Base-by-base conservation (phyloP, 2,888 invertebrate genomes). In the Neuroscelio doddi region DNA sequence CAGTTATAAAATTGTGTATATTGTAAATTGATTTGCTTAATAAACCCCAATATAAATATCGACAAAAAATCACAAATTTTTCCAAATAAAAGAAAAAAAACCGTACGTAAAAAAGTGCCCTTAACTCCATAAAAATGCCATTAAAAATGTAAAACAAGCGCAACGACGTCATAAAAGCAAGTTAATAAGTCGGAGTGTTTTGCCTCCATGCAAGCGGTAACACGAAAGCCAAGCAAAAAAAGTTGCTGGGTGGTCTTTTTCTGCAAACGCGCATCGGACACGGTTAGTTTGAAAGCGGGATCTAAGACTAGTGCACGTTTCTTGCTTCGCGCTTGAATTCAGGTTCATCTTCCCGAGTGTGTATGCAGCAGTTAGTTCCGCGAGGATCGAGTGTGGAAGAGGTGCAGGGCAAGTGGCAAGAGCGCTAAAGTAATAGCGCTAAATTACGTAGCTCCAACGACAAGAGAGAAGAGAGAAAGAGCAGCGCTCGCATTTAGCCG, bases 381-480 rank as follows among this genome's bases (percentile, higher is more conserved):
- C 10, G n/a, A 14, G 16, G 16, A n/a, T n/a, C n/a, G n/a, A n/a
- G n/a, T 26, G 26, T 26, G 26, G n/a, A 26, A 7, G 8, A 26
- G 26, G 26, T 26, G 26, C 5, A 26, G 26, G 26, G 26, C 4
- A 26, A 30, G 34, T 9, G 8, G 41, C 29, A 24, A 14, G 27
- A 39, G 61, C 50, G 55, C 27, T 38, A 56, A 63, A 57, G 63
- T 63, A 63, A 63, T 63, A 39, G 63, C 63, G 52, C 63, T 63
- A 57, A 57, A 63, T 57, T 63, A 63, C 63, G 63, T 52, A 63
- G 56, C 52, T 57, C 52, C n/a, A 52, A 46, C 63, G 63, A 63
- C 63, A 63, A 32, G 57, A 52, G 63, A 53, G 34, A 27, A 42
- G 10, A 10, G n/a, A n/a, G 47, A 26, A 26, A 8, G 10, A 10